These are phyloP conservation scores for Varroa destructor DNA, from an alignment of 1,140 invertebrate species.

Conservation along the genomic window DNA sequence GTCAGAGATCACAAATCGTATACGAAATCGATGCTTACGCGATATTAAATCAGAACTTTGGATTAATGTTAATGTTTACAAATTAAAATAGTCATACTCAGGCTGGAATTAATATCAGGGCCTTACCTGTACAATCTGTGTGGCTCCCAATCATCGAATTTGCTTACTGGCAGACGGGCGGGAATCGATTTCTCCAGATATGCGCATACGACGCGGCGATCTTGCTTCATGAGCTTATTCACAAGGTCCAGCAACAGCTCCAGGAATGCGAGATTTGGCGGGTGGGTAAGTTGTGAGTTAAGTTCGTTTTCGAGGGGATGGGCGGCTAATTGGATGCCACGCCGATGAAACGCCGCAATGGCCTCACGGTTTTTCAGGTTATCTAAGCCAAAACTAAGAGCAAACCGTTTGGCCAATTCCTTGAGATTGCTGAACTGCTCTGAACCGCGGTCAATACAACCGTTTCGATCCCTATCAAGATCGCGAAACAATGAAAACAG, in stretches of 20 bases:
- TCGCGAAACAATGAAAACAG: constrained; percentile 69
- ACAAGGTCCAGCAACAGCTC: constrained; percentile 92
- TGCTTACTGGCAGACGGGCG: constrained; percentile 17
- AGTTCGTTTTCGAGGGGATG: constrained; percentile 50
- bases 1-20: no score
- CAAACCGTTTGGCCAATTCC: constrained; percentile 91
- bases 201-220: constrained; percentile 41
- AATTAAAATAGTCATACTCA: no score
- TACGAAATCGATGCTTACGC: no score
- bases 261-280: constrained; percentile 74
- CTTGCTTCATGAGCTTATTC: constrained; percentile 85
- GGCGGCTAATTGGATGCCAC: constrained; percentile 80
- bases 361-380: constrained; percentile 94
- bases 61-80: no score
- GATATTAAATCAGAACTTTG: no score
- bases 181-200: constrained; percentile 22
- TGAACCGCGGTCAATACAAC: constrained; percentile 45
- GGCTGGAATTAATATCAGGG: no score
- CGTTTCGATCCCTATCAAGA: constrained; percentile 47
- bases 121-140: constrained; percentile 5
- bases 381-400: constrained; percentile 91
- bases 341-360: constrained; percentile 83
- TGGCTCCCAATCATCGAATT: constrained; percentile 25
- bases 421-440: constrained; percentile 37
- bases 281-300: constrained; percentile 56